Evolutionary conservation across 1,140 invertebrate species (phyloP).

Genomic region (Stratiolaelaps scimitus): DNA sequence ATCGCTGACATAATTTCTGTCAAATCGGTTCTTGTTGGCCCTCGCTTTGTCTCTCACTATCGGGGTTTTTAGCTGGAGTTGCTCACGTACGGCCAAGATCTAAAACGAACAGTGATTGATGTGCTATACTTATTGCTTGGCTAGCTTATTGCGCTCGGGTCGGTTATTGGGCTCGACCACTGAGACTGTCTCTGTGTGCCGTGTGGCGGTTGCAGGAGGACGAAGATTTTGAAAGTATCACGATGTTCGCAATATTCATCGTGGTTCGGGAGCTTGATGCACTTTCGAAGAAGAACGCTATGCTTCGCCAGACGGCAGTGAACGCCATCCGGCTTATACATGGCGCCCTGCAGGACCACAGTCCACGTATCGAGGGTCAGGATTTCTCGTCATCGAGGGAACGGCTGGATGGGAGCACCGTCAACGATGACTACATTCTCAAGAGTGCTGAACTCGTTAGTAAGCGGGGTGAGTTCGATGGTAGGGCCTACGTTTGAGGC

Average conservation of each 20-base stretch:
- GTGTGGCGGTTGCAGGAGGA: not conserved
- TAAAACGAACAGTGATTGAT: no score
- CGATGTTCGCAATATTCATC: conserved; percentile 16
- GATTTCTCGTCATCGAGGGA: not conserved
- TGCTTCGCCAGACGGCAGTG: not conserved
- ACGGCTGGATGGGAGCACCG: not conserved
- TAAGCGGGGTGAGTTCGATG: not conserved
- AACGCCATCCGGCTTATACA: not conserved
- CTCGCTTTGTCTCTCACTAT: no score
- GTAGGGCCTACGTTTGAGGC: no score
- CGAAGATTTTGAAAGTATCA: conserved; percentile 1
- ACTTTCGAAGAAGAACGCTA: not conserved
- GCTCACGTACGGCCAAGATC: no score
- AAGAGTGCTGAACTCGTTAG: conserved; percentile 7
- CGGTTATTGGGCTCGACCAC: not conserved
- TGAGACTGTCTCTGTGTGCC: not conserved
- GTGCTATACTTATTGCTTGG: not conserved
- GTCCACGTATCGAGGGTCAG: conserved; percentile 10
- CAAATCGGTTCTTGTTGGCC: no score
- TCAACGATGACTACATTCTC: conserved; percentile 23
- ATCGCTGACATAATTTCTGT: no score
- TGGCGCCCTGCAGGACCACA: not conserved
- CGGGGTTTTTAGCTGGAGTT: no score
- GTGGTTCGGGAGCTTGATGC: conserved; percentile 11
- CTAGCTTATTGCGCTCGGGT: not conserved